Evolutionary conservation across 2,888 invertebrate species (phyloP).

Genomic region (Apoda limacodes): DNA sequence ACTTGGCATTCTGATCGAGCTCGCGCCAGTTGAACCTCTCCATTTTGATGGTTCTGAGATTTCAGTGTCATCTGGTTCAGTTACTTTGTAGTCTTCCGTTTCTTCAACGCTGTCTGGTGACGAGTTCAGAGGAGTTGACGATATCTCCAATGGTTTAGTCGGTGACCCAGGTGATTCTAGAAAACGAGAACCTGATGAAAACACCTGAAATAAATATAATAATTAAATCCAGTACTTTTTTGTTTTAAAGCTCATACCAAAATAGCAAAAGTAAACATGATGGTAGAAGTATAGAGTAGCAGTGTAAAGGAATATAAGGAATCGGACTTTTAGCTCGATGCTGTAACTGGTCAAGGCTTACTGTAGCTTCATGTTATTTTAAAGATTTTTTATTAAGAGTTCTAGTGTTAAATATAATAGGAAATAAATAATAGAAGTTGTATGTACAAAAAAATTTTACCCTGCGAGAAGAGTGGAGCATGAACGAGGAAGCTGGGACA

Average conservation of each 20-base stretch:
- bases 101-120: conserved; percentile 39
- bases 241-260: no score
- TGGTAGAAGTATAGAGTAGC: no score
- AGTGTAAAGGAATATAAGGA: no score
- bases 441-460: conserved; percentile 25
- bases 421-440: background rate
- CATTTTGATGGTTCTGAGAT: conserved; percentile 72
- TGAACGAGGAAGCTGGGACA: conserved; percentile 48
- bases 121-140: conserved; percentile 49
- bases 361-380: no score
- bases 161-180: conserved; percentile 40
- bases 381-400: no score
- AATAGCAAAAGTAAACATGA: conserved; percentile 2
- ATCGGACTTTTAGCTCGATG: no score
- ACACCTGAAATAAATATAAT: conserved; percentile 46
- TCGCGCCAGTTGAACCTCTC: conserved; percentile 74
- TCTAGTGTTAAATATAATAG: background rate
- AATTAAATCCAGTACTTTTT: no score
- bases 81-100: conserved; percentile 54
- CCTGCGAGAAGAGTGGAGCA: conserved; percentile 57
- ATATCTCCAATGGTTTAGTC: conserved; percentile 52
- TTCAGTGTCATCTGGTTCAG: conserved; percentile 67
- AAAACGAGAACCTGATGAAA: conserved; percentile 54
- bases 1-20: conserved; percentile 77
- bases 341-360: no score